These are phyloP conservation scores for Pyrochroa serraticornis DNA, from an alignment of 2,888 invertebrate species.

Conservation along the genomic window DNA sequence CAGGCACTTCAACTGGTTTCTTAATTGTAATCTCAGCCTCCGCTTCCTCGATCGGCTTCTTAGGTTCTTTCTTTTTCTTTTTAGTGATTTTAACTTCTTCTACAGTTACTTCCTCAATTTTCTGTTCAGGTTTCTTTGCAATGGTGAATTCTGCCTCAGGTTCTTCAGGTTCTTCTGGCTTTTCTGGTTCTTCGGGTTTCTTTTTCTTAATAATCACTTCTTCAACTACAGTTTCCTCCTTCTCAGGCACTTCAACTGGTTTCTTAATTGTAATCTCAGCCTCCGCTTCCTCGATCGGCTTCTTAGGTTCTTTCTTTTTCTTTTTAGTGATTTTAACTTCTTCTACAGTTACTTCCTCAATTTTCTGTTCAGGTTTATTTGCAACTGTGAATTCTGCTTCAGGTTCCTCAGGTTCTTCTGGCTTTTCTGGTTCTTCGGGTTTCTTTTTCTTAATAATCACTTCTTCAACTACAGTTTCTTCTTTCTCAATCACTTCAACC, in stretches of 20 bases:
- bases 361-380: conserved; percentile 14
- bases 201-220: conserved; percentile 34
- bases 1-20: too few species aligned
- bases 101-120: conserved; percentile 28
- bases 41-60: too few species aligned
- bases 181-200: conserved; percentile 34
- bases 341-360: conserved; percentile 18
- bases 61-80: conserved; percentile 15
- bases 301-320: conserved; percentile 33
- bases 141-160: too few species aligned
- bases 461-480: conserved; percentile 19
- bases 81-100: conserved; percentile 35
- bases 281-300: conserved; percentile 30
- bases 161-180: conserved; percentile 29
- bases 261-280: conserved; percentile 57
- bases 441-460: too few species aligned
- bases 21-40: conserved; percentile 32
- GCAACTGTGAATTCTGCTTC: conserved; percentile 29
- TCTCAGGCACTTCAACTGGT: conserved; percentile 48
- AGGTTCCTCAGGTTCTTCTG: conserved; percentile 18
- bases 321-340: conserved; percentile 23
- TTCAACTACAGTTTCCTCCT: conserved; percentile 24
- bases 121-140: too few species aligned
- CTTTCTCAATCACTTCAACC: conserved; percentile 12
- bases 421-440: conserved; percentile 10